Base-by-base conservation (phyloP, 2,113 vertebrate genomes). In the Todiramphus saurophagus region DNA sequence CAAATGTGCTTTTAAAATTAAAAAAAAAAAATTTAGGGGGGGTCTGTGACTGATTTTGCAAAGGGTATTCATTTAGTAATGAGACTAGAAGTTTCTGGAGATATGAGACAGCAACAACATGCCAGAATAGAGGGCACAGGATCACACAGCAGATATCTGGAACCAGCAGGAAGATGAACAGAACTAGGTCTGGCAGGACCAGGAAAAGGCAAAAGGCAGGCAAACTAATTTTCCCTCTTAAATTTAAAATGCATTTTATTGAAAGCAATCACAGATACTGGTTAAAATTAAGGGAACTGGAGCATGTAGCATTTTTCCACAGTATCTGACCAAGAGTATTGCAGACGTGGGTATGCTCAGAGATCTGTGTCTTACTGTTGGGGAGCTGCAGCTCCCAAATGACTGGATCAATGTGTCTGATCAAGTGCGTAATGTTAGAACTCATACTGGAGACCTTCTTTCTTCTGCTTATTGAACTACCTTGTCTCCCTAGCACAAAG, bases 51-150 rank as follows among this genome's bases (percentile, higher is more conserved):
- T 91, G 64, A 58, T 96, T 94, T 89, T 89, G 31, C 27, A 56
- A 41, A 82, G 21, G 17, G 30, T 68, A 67, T 77, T 67, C 4
- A 20, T 43, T 69, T 5, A 1, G 41, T 78, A 94, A 74, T 30
- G 76, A 87, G 51, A 82, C 63, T 20, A 56, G 51, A 43, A 78
- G 33, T 74, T 94, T 83, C 87, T 94, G 58, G 77, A 89, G 73
- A 48, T 15, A 50, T 4, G 30, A 75, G 77, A 60, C 48, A 80
- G 46, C 72, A 63, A 13, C 1, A 0, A 3, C 0, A 1, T 56
- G 80, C 60, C 76, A 83, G 44, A 90, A 62, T 5, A 83, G 44
- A 83, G 68, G 53, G 37, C 44, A 62, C 0, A 31, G 83, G 37
- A 70, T 92, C 55, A 51, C n/a, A 46, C 12, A 81, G 30, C 28